These are phyloP conservation scores for Drosophila picticornis DNA, from an alignment of 2,888 invertebrate genomes.

Conservation along the genomic window DNA sequence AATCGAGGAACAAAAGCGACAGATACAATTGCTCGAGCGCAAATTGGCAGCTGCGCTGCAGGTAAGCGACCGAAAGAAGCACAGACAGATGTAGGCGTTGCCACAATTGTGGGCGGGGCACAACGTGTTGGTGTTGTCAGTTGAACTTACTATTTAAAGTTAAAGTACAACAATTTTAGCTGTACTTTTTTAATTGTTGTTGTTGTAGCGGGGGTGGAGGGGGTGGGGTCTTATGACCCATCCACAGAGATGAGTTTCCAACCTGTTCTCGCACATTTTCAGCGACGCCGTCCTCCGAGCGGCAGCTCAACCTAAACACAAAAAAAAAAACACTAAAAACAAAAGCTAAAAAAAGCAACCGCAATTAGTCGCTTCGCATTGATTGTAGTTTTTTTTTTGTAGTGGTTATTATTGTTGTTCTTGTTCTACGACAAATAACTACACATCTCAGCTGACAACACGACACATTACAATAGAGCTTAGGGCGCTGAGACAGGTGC, in stretches of 20 bases:
- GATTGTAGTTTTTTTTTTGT: constrained; percentile 31
- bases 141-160: constrained; percentile 37
- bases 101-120: constrained; percentile 13
- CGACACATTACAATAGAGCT: constrained; percentile 43
- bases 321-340: constrained; percentile 26
- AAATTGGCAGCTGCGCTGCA: constrained; percentile 89
- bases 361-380: constrained; percentile 67
- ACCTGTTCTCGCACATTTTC: constrained; percentile 63
- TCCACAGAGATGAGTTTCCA: constrained; percentile 36
- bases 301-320: constrained; percentile 50
- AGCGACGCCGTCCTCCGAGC: constrained; percentile 51
- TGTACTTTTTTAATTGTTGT: constrained; percentile 11
- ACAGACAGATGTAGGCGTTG: constrained; percentile 5
- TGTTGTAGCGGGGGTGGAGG: constrained; percentile 22
- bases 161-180: constrained; percentile 6
- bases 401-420: not conserved
- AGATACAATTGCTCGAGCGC: constrained; percentile 91
- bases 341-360: constrained; percentile 56
- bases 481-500: constrained; percentile 3
- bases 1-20: constrained; percentile 92
- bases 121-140: constrained; percentile 71
- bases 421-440: constrained; percentile 40
- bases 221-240: constrained; percentile 34
- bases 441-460: constrained; percentile 77
- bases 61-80: constrained; percentile 83